These are phyloP conservation scores for Microplitis manilae DNA, from an alignment of 2,888 invertebrate species.

Conservation along the genomic window DNA sequence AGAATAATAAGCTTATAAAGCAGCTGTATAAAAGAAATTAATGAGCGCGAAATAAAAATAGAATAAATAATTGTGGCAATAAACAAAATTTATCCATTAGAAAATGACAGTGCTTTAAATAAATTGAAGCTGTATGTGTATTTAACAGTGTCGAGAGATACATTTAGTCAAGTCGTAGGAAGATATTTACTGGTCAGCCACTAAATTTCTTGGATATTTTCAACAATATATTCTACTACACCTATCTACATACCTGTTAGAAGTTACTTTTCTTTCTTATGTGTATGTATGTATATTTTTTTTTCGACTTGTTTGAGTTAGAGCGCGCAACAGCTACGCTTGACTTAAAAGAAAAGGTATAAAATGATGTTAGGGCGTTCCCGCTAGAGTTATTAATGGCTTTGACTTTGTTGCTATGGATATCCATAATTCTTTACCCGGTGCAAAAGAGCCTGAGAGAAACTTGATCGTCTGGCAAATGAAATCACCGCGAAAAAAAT, in stretches of 20 bases:
- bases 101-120: background rate
- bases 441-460: constrained; percentile 48
- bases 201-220: constrained; percentile 71
- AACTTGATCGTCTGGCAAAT: constrained; percentile 33
- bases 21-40: background rate
- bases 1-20: background rate
- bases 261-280: constrained; percentile 31
- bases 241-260: constrained; percentile 57
- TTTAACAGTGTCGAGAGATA: background rate
- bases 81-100: background rate
- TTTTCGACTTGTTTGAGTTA: constrained; percentile 27
- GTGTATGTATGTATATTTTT: background rate
- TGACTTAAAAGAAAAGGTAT: constrained; percentile 70
- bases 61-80: background rate
- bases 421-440: constrained; percentile 70
- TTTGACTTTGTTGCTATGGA: constrained; percentile 72
- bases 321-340: constrained; percentile 56
- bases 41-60: background rate
- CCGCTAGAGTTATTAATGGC: constrained; percentile 71
- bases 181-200: constrained; percentile 67
- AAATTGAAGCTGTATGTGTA: background rate
- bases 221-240: constrained; percentile 65
- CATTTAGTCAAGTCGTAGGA: constrained; percentile 39
- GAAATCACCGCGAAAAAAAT: constrained; percentile 17
- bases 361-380: constrained; percentile 70